Conservation (phyloP, 2,797 vertebrate species). For the Setipinna tenuifilis region DNA sequence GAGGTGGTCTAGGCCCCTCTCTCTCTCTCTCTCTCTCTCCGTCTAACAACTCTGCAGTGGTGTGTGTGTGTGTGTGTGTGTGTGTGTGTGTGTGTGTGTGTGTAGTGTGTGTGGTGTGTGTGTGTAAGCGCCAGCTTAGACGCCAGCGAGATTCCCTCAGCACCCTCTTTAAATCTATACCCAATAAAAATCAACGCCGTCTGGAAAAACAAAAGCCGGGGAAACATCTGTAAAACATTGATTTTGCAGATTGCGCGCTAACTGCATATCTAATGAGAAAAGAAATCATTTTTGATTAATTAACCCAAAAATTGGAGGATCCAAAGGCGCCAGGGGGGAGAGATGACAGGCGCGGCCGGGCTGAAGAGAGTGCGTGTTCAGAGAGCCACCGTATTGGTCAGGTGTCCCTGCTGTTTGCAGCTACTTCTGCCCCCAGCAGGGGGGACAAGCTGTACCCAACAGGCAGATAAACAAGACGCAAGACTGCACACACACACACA, state of each 20-base stretch:
- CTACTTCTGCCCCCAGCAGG: conserved; percentile 44
- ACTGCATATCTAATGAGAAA: conserved; percentile 82
- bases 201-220: conserved; percentile 80
- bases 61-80: too few species aligned
- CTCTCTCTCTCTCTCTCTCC: neutral
- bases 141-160: conserved; percentile 75
- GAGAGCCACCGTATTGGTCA: conserved; percentile 44
- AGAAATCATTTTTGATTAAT: conserved; percentile 87
- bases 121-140: conserved; percentile 45
- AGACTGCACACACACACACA: conserved; percentile 17
- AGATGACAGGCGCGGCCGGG: conserved; percentile 33
- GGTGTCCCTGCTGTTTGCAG: conserved; percentile 49
- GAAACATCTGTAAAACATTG: conserved; percentile 84
- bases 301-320: conserved; percentile 80
- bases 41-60: neutral
- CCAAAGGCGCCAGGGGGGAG: conserved; percentile 68
- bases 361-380: conserved; percentile 39
- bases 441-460: conserved; percentile 47
- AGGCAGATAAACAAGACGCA: conserved; percentile 51
- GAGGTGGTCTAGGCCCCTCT: conserved; percentile 1
- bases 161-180: conserved; percentile 80
- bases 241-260: conserved; percentile 78
- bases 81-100: neutral
- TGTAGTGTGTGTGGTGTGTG: conserved; percentile 1
- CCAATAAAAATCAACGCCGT: conserved; percentile 82